These are phyloP conservation scores for Ptilonorhynchus violaceus DNA, from an alignment of 2,113 vertebrate genomes.

Conservation along the genomic window DNA sequence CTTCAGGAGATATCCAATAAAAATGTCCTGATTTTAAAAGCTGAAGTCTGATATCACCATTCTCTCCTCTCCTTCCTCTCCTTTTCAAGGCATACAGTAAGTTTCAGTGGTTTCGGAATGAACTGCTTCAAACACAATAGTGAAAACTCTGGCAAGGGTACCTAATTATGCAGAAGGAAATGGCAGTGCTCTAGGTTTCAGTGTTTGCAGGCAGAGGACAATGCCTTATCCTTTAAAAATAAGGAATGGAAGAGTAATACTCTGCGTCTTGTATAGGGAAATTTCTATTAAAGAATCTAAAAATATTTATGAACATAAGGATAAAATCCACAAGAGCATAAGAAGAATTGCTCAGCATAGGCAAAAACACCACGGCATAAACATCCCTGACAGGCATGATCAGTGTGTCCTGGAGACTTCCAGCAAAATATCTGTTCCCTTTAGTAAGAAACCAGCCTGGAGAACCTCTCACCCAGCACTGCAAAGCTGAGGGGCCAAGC, in stretches of 20 bases:
- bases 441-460: neutral
- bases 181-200: neutral
- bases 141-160: neutral
- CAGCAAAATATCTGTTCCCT: neutral
- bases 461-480: neutral
- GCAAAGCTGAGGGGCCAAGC: neutral
- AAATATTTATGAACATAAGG: neutral
- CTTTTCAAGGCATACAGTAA: neutral
- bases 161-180: neutral
- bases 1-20: neutral
- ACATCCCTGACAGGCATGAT: neutral
- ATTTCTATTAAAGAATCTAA: neutral
- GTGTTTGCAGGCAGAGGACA: neutral
- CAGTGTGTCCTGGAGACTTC: neutral
- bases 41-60: neutral
- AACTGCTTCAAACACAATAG: neutral
- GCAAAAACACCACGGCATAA: neutral
- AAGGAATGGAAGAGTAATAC: neutral
- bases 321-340: neutral
- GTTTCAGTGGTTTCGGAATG: neutral
- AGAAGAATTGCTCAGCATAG: neutral
- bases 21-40: neutral
- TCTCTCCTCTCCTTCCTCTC: neutral
- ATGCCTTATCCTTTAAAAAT: neutral
- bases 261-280: neutral